These are phyloP conservation scores for Andinoacara biseriatus DNA, from an alignment of 2,113 vertebrate genomes.

Conservation along the genomic window DNA sequence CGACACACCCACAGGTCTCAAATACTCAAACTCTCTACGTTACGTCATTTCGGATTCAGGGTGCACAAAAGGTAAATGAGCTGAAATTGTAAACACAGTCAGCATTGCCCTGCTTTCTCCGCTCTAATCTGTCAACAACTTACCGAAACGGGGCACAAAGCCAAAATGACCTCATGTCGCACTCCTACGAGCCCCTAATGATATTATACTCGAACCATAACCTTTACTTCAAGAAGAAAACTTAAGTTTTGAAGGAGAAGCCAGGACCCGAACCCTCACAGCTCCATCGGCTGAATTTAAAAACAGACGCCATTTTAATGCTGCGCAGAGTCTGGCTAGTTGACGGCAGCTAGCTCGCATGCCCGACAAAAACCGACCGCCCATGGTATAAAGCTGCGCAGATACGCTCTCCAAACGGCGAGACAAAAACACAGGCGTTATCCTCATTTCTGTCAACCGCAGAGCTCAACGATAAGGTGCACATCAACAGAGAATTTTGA, in stretches of 20 bases:
- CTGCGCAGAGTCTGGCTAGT: not conserved
- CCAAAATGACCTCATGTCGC: not conserved
- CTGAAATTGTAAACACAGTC: not conserved
- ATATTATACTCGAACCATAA: not conserved
- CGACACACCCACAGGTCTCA: not conserved
- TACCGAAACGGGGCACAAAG: not conserved
- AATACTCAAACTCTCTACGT: not conserved
- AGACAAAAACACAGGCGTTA: not conserved
- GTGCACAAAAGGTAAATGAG: not conserved
- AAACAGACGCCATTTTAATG: slow-evolving; percentile 76
- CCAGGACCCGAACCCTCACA: not conserved
- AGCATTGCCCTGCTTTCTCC: fast-evolving
- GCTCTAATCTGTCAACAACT: not conserved
- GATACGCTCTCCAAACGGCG: not conserved
- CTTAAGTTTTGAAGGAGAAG: fast-evolving
- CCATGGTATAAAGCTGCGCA: not conserved
- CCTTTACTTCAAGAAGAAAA: fast-evolving
- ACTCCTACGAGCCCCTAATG: not conserved
- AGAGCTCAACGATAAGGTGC: fast-evolving
- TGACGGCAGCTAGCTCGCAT: slow-evolving; percentile 7
- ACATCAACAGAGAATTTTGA: not conserved
- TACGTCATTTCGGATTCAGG: not conserved
- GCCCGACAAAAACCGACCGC: slow-evolving; percentile 14
- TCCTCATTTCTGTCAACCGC: not conserved
- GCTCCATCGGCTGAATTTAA: slow-evolving; percentile 5